Evolutionary conservation across 1,140 invertebrate species (phyloP), one percentile per base, ranked within the genome.

Genomic region (Lasaia peninsularis): DNA sequence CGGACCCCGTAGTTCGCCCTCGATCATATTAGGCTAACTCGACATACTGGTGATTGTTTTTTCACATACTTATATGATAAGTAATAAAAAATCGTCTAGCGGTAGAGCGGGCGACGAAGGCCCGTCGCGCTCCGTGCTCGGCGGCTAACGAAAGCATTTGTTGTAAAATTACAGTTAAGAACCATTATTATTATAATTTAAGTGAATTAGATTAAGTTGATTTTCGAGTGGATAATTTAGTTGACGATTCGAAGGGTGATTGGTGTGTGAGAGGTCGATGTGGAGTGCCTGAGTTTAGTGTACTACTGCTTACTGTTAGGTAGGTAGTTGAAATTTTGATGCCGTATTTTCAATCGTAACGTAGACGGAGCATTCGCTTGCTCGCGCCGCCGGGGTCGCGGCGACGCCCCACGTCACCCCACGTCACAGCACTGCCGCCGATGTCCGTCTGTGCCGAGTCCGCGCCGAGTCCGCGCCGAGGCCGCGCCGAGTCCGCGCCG

Each of bases 251-350:
- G 80, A 78, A 78, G 78, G 69, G 68, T 86, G 83, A 72, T 71
- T 86, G 82, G 74, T 75, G 83, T 74, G 69, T 84, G 86, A 75
- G 75, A 85, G 79, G 75, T 88, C 75, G 78, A 78, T 86, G 86
- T 82, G 76, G 85, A 80, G 83, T 88, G 86, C 79, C 83, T 84
- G 86, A 79, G 78, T 78, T 75, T 84, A 86, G 80, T 77, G 80
- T 82, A 86, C 81, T 85, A 86, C 86, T 74, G 86, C 86, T 88
- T 86, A 88, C 78, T 84, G 85, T 86, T 86, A 86, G 83, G 83
- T 86, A 88, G 83, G 86, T 86, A 86, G 86, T 88, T 86, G 83
- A 84, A 86, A 83, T 88, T 88, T 86, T 77, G 82, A 86, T 76
- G 75, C 82, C 77, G 78, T 80, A 86, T 82, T 86, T 83, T 80